These are phyloP conservation scores for Macrotis lagotis DNA, from an alignment of 2,113 vertebrate genomes.

Conservation along the genomic window DNA sequence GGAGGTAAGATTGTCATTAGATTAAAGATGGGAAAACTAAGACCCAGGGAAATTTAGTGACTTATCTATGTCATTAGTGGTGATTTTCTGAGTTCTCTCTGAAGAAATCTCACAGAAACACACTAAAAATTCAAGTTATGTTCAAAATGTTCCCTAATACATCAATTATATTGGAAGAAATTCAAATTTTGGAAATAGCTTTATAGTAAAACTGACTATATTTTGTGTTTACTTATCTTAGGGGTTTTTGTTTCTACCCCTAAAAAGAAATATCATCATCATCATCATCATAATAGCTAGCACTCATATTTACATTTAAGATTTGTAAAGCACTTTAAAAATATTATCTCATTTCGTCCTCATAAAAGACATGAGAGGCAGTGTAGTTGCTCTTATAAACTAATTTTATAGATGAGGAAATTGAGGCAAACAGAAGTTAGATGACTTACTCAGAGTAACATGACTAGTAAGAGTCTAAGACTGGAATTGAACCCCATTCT, in stretches of 20 bases:
- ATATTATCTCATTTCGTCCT: neutral
- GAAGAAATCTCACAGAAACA: neutral
- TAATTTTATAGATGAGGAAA: neutral
- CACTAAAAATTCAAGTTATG: neutral
- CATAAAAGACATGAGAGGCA: neutral
- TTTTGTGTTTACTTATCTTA: too few species aligned
- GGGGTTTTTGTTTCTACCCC: neutral
- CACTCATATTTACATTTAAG: neutral
- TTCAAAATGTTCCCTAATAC: neutral
- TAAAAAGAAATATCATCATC: neutral
- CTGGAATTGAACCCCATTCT: neutral
- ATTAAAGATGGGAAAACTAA: neutral
- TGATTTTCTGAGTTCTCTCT: neutral
- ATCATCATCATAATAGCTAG: neutral
- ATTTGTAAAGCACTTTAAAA: neutral
- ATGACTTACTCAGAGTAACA: neutral
- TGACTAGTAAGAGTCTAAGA: neutral
- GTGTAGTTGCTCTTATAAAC: neutral
- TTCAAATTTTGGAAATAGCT: neutral
- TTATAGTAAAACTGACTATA: neutral
- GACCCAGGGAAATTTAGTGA: neutral
- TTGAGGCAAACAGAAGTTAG: neutral
- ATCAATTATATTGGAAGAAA: neutral
- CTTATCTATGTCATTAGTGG: neutral
- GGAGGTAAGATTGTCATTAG: neutral